Evolutionary conservation across 2,888 invertebrate genomes (phyloP), one percentile per base, ranked within the genome.

Genomic region (Drosophila rellima): DNA sequence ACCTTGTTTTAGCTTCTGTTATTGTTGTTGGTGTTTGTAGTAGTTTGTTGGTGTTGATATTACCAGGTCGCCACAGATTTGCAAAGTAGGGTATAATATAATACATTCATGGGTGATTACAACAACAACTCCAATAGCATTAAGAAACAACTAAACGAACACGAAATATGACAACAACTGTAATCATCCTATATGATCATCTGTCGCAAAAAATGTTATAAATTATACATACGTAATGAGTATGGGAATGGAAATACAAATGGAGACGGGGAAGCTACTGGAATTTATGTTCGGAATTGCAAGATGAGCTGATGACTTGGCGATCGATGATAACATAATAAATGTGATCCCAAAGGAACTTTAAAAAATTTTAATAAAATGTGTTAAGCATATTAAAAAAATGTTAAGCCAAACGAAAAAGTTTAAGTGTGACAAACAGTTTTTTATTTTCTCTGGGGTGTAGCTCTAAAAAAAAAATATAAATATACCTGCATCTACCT

Each of bases 201-300:
- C 87, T 79, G 88, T 86, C 88, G 80, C 75, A 89, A 88, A 90
- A 90, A 90, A 90, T 90, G 90, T 90, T 90, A 90, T 91, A 90
- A 90, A 91, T 91, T 90, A 90, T 90, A 91, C 91, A 90, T 91
- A 82, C 31, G 50, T 51, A 61, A 59, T 50, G 44, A 40, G 37
- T 26, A 17, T 20, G 20, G 7, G 44, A 15, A 44, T 23, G 40
- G 18, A 15, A 11, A 39, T 39, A 13, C 7, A 17, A n/a, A 13
- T 17, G 26, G 29, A 37, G 20, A 33, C 13, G n/a, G 11, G 10
- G 20, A 20, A n/a, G 3, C n/a, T 39, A 29, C 26, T 17, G 39
- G 15, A 39, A 39, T 6, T 39, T 17, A 13, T 3, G 33, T 13
- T 33, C 33, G 4, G 31, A 17, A 37, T 35, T 54, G 15, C n/a